Evolutionary conservation across 2,113 vertebrate genomes (phyloP), one percentile per base, ranked within the genome.

Genomic region (Microtus montanus): DNA sequence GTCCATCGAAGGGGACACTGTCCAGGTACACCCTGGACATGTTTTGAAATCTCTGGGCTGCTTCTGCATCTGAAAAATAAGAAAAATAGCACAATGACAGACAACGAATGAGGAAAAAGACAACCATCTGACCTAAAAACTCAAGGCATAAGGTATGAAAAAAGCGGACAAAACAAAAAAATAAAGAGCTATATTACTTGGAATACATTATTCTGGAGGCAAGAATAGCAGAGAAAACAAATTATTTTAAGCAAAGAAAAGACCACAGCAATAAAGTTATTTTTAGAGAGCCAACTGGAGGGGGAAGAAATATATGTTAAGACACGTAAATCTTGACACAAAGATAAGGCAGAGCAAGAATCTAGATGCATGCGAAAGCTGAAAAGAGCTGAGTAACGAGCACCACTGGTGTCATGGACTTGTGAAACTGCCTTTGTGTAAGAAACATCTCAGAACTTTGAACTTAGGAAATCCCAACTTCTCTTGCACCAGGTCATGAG

Each of bases 11-110:
- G 95, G 92, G 97, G 93, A 97, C 95, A 98, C 94, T 97, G 95
- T 92, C 96, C 90, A 97, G 92, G 93, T 94, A 93, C 92, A 95
- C 94, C 89, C 97, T 98, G 97, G 90, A 97, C 58, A 97, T 95
- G 86, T 97, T 97, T 97, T 96, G 96, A 97, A 96, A 98, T 96
- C 96, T 97, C 96, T 96, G 97, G 95, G 95, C 86, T 97, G 97
- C 93, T 97, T 98, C 97, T 98, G 96, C 97, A 98, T 97, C 97
- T 98, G 97, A 96, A 98, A 98, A 97, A 97, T 95, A 97, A 98
- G 94, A 98, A 97, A 98, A 97, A 97, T 64, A 97, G 95, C 95
- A 97, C 95, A 97, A 94, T 97, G 93, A 97, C 97, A 98, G 97
- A 97, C 94, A 97, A 96, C 70, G 28, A 96, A 97, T 96, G 95